These are phyloP conservation scores for Laticauda colubrina DNA, from an alignment of 2,113 vertebrate species.

Conservation along the genomic window DNA sequence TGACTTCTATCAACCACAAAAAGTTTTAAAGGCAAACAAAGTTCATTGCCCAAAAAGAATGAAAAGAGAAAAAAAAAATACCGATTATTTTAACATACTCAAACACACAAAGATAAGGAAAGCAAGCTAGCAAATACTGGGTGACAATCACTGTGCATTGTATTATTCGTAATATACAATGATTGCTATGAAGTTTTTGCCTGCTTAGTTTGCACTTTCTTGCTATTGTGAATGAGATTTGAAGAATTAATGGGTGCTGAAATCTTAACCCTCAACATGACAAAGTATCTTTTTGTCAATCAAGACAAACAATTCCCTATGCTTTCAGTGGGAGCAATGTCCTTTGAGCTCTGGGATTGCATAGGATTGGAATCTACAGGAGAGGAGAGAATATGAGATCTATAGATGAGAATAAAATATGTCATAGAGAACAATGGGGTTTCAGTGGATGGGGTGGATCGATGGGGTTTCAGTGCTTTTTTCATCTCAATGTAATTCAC, in stretches of 20 bases:
- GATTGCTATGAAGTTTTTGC: slow-evolving; percentile 13
- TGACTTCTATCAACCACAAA: neutral
- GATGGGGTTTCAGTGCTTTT: neutral
- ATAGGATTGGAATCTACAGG: neutral
- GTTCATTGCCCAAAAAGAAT: slow-evolving; percentile 4
- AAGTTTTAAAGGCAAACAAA: slow-evolving; percentile 21
- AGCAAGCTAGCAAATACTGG: slow-evolving; percentile 1
- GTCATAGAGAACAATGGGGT: neutral
- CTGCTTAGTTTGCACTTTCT: slow-evolving; percentile 7
- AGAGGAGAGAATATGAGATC: neutral
- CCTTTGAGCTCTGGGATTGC: neutral
- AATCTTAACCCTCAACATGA: slow-evolving; percentile 12
- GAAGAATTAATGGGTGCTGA: slow-evolving; percentile 7
- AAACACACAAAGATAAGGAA: slow-evolving; percentile 19
- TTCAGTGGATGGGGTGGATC: no score
- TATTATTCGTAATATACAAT: slow-evolving; percentile 25
- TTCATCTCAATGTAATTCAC: neutral
- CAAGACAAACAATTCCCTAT: neutral
- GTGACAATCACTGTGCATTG: slow-evolving; percentile 24
- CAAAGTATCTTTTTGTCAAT: neutral
- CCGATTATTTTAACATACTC: slow-evolving; percentile 19
- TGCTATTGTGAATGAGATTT: neutral
- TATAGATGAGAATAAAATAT: neutral
- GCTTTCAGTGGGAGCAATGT: neutral
- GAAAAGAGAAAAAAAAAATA: neutral